Evolutionary conservation across 2,888 invertebrate species (phyloP), one percentile per base, ranked within the genome.

Genomic region (Gymnosoma rotundatum): DNA sequence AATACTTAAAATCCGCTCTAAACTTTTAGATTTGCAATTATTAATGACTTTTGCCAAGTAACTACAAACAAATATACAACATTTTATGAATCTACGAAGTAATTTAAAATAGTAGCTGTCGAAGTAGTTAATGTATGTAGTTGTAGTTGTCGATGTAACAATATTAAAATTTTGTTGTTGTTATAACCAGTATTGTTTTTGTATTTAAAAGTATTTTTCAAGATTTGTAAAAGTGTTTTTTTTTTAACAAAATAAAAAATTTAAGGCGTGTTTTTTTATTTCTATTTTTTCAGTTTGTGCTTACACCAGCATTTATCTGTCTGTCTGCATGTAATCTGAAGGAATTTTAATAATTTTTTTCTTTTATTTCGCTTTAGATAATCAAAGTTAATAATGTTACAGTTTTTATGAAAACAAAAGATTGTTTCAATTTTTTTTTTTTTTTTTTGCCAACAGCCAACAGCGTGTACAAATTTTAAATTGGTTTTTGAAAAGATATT

Each of bases 11-110:
- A n/a, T 42, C 63, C 38, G 48, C 20, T 69, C 32, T 63, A 52
- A 42, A 69, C 18, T 69, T 67, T 78, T 74, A 38, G 48, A 78
- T 78, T 70, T 78, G 78, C 56, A 72, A 72, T 72, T 78, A 72
- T 58, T 78, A 72, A 78, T 64, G 54, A 56, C 56, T 67, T 78
- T 78, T 58, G 56, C 64, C 50, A 72, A 60, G 38, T 25, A 14
- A n/a, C 64, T 36, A 8, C 2, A 32, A 4, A 48, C 25, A 54
- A 25, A 45, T 20, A 69, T n/a, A 67, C 21, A 70, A 56, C 45
- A 56, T 25, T n/a, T 42, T 42, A 56, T n/a, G 10, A n/a, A 18
- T 21, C 5, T 10, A 25, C 10, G n/a, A 12, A 25, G 54, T 54
- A 21, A 14, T 25, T 21, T 12, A 54, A 18, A 21, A 12, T 54